Evolutionary conservation across 2,797 vertebrate genomes (phyloP), one percentile per base, ranked within the genome.

Genomic region (Anas georgica): DNA sequence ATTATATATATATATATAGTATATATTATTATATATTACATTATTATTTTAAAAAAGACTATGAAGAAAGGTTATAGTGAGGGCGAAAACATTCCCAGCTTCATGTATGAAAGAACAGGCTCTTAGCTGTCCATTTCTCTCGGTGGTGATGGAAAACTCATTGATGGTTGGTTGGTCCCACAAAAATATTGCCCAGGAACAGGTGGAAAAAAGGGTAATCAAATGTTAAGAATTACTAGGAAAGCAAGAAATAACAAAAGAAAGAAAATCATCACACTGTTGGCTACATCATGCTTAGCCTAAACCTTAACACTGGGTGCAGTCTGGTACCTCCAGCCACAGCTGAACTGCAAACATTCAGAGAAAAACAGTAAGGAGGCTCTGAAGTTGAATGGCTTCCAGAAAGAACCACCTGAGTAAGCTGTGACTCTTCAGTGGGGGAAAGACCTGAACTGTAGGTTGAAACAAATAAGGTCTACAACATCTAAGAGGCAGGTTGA

Each of bases 141-240:
- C 4, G 31, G 0, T 5, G 16, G 22, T 64, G 43, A 70, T 14
- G 50, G 26, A 75, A 83, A 79, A 48, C 10, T 54, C 37, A 43
- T 37, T 73, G 29, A 35, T 31, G 86, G 39, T 59, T 74, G 43
- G 8, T 17, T 64, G 50, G 18, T 68, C 48, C 17, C 26, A 63
- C 7, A 17, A 64, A 83, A 64, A n/a, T 60, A n/a, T 9, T 66
- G 35, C 18, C 35, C 69, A 77, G 11, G 33, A 76, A 91, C 70
- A 76, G 50, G 14, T 2, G 54, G 10, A 37, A 68, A 76, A 62
- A 69, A 58, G 7, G 21, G 69, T 78, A 69, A 82, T 63, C 16
- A 22, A 2, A 4, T 7, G 6, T 68, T 73, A 84, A 0, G 0
- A 59, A 10, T 37, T 81, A 59, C 17, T 29, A 68, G 45, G 39